Evolutionary conservation across 2,888 invertebrate genomes (phyloP), one percentile per base, ranked within the genome.

Genomic region (Tanypteryx hageni): DNA sequence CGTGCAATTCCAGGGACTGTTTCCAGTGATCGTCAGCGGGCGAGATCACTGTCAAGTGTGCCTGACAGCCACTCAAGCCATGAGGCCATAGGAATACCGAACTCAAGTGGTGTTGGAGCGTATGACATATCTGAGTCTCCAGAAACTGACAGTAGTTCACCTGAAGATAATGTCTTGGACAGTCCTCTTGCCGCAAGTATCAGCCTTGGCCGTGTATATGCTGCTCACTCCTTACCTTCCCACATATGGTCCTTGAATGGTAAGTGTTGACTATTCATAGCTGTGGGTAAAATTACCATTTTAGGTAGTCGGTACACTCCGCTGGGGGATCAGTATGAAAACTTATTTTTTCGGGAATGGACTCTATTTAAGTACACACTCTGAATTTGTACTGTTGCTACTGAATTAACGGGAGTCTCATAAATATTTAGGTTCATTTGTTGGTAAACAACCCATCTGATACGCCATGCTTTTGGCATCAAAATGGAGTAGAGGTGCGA

Each of bases 181-280:
- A 94, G 94, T 92, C 94, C 95, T 76, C 94, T 95, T 92, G 95
- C 95, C 76, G 95, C 95, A 59, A 95, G 95, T 93, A 95, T 97
- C 93, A 96, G 97, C 92, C 96, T 97, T 92, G 97, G 98, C 93
- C 96, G 98, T 93, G 98, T 98, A 64, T 98, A 98, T 94, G 97
- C 98, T 93, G 98, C 98, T 94, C 98, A 98, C 95, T 98, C 98
- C 94, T 96, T 98, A 95, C 98, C 98, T 94, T 98, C 98, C 94
- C 98, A 98, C 95, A 98, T 98, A 96, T 98, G 98, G 98, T 98
- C 98, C 94, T 96, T 98, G 94, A 98, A 98, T 95, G 98, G 98
- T 98, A 95, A 97, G 97, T 95, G 91, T n/a, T 82, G 64, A 64
- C 89, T 89, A 11, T 64, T 68, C 44, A 59, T 59, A 13, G 16